These are phyloP conservation scores for Manacus vitellinus DNA, from an alignment of 2,113 vertebrate species.

Conservation along the genomic window DNA sequence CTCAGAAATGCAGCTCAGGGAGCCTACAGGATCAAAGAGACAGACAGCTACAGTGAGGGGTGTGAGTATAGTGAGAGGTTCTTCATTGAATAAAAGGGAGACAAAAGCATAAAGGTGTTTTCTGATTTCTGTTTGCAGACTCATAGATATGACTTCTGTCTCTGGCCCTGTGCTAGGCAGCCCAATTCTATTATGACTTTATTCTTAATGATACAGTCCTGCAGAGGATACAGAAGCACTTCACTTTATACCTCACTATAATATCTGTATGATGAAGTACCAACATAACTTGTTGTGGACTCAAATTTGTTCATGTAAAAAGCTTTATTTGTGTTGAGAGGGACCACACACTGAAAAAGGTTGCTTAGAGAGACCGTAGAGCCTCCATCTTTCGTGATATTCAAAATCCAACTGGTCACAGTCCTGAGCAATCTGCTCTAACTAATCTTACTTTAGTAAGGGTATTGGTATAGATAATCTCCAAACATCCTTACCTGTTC, in stretches of 20 bases:
- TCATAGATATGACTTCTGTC: neutral
- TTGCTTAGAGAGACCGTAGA: neutral
- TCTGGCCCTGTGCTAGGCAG: neutral
- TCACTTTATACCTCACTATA: neutral
- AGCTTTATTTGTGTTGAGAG: neutral
- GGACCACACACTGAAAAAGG: neutral
- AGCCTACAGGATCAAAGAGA: neutral
- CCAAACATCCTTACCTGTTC: accelerated
- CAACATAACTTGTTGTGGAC: neutral
- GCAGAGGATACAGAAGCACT: neutral
- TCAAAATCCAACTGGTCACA: neutral
- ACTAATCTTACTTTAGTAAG: neutral
- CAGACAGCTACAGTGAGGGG: neutral
- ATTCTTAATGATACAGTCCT: neutral
- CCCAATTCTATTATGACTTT: neutral
- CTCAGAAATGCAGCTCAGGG: neutral
- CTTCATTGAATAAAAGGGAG: neutral
- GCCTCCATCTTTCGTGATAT: neutral
- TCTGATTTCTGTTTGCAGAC: neutral
- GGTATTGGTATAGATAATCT: neutral
- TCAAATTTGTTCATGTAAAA: neutral
- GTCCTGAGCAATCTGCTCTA: neutral
- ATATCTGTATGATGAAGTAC: neutral
- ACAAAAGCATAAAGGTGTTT: neutral
- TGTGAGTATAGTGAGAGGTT: neutral